Conservation (phyloP, 2,888 invertebrate genomes). For the Timandra comae region DNA sequence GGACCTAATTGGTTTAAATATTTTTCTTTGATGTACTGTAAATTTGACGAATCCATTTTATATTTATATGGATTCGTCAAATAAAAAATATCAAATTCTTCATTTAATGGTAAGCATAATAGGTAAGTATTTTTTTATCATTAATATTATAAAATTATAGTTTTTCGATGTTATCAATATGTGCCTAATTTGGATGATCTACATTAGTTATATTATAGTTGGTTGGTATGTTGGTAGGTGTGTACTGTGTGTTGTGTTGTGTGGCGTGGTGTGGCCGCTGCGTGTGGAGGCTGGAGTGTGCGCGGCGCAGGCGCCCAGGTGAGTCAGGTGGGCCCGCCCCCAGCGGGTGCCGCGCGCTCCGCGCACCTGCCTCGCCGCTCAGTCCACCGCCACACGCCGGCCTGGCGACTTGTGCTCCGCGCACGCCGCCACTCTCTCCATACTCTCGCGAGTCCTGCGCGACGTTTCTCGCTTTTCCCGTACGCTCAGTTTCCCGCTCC, state of each 20-base stretch:
- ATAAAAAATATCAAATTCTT: too few species aligned
- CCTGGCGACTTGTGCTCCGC: constrained; percentile 71
- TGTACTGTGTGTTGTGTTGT: constrained; percentile 18
- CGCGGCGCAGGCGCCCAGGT: constrained; percentile 75
- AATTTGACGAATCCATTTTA: too few species aligned
- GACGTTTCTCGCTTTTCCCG: constrained; percentile 70
- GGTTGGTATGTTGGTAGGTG: constrained; percentile 19
- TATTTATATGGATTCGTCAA: too few species aligned
- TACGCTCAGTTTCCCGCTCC: constrained; percentile 66
- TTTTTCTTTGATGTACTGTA: too few species aligned
- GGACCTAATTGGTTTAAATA: too few species aligned
- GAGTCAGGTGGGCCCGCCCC: constrained; percentile 74
- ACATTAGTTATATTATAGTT: too few species aligned
- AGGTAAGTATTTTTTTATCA: too few species aligned
- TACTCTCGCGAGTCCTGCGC: constrained; percentile 72
- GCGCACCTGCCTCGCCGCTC: constrained; percentile 66
- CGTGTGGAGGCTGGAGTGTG: constrained; percentile 44
- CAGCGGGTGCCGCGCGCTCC: constrained; percentile 59
- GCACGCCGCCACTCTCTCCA: constrained; percentile 73
- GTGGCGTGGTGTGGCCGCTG: constrained; percentile 33
- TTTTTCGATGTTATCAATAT: too few species aligned
- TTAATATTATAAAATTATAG: too few species aligned
- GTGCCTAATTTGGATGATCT: too few species aligned
- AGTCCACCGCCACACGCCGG: constrained; percentile 64
- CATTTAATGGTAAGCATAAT: too few species aligned